These are phyloP conservation scores for Zaprionus capensis DNA, from an alignment of 1,140 invertebrate genomes.

Conservation along the genomic window DNA sequence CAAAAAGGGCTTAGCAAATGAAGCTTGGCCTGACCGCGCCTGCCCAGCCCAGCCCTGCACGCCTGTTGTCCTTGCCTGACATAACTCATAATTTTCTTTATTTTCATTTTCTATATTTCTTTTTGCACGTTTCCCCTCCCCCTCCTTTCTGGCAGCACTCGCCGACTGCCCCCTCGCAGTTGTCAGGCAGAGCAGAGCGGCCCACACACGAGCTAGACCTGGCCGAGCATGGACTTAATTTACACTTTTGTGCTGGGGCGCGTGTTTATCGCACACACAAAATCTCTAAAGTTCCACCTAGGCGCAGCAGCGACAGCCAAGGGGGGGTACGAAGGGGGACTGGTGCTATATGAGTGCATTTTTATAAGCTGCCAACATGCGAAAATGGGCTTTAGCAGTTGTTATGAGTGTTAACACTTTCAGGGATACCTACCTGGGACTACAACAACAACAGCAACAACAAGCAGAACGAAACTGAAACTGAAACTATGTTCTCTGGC, in stretches of 20 bases:
- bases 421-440: constrained; percentile 69
- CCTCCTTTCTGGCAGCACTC: too few species aligned
- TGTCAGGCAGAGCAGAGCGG: constrained; percentile 15
- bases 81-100: constrained; percentile 78
- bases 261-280: constrained; percentile 80
- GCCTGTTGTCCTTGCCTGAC: constrained; percentile 70
- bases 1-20: constrained; percentile 69
- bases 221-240: constrained; percentile 73
- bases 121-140: background rate
- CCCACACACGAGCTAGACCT: constrained; percentile 64
- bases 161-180: background rate
- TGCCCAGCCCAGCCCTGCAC: constrained; percentile 3
- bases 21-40: constrained; percentile 55
- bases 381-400: constrained; percentile 82
- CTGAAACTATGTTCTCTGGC: constrained; percentile 17
- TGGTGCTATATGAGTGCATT: constrained; percentile 66
- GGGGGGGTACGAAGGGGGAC: background rate
- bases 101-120: constrained; percentile 33
- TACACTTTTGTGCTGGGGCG: constrained; percentile 80
- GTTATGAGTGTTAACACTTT: constrained; percentile 83
- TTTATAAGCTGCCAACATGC: constrained; percentile 84
- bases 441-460: constrained; percentile 17
- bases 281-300: constrained; percentile 71
- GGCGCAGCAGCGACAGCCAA: constrained; percentile 14
- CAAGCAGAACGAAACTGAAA: constrained; percentile 48